Base-by-base conservation (phyloP, 2,797 vertebrate species). In the Hydrophis major region DNA sequence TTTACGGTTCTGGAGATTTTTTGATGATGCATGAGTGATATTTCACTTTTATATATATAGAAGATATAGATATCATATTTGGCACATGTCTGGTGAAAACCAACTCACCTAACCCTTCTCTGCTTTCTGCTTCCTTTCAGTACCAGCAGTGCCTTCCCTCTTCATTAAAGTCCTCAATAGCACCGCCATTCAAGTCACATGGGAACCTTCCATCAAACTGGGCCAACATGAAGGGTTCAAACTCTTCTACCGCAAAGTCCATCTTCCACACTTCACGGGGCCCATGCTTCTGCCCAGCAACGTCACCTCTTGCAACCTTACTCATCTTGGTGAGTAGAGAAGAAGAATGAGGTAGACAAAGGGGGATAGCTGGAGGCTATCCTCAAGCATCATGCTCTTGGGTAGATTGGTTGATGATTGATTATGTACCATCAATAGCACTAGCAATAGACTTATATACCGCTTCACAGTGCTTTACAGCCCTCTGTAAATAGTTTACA, bases 131-230 rank as follows among this genome's bases (percentile, higher is more conserved):
- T 94, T 90, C 96, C 27, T 98, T 98, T 93, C 98, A 99, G 99
- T 99, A 91, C 99, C 99, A 0, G 98, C 98, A 4, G 97, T 98
- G 42, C 99, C 99, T 0, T 98, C 98, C 0, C 97, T 99, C 95
- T 98, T 98, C 63, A 99, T 98, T 53, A 98, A 98, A 94, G 98
- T 99, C 93, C 93, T 99, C 95, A 99, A 99, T 97, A 98, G 97
- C 96, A 99, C 98, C 0, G 95, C 98, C 0, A 96, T 99, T 90
- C 99, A 99, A 97, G 98, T 98, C 0, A 96, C 93, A 0, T 99
- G 99, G 99, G 99, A 99, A 92, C 98, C 99, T 50, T 98, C 99
- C 94, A 97, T 98, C 60, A 98, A 99, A 96, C 98, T 99, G 98
- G 98, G 98, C 74, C 98, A 98, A 92, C 98, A 98, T 0, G 97